Evolutionary conservation across 2,113 vertebrate species (phyloP).

Genomic region (Globicephala melas): DNA sequence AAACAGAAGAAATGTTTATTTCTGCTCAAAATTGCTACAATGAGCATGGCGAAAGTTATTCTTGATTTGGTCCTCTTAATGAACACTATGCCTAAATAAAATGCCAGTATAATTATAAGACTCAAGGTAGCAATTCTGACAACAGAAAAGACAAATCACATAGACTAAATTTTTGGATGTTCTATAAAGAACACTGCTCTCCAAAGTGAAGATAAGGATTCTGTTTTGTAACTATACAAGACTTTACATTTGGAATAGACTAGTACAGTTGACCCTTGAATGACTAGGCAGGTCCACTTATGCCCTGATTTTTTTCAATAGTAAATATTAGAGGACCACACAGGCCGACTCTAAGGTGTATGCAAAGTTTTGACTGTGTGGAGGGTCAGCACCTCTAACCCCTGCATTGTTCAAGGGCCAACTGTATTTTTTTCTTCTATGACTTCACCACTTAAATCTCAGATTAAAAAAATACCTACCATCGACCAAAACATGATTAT

Average conservation of each 20-base stretch:
- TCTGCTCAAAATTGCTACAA: constrained; percentile 67
- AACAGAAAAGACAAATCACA: constrained; percentile 64
- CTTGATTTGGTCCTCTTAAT: constrained; percentile 41
- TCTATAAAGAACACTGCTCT: not conserved
- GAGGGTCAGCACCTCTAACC: not conserved
- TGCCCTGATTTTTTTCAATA: not conserved
- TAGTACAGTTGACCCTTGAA: not conserved
- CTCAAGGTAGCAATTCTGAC: constrained; percentile 53
- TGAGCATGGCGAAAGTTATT: constrained; percentile 31
- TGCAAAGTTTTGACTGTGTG: not conserved
- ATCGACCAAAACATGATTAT: not conserved
- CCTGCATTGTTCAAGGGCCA: not conserved
- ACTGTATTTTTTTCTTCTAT: not conserved
- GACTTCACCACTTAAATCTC: not conserved
- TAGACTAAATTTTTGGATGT: not conserved
- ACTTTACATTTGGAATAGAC: not conserved
- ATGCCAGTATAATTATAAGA: not conserved
- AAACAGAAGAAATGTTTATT: constrained; percentile 61
- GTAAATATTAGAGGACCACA: not conserved
- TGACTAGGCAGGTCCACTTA: not conserved
- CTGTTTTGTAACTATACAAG: not conserved
- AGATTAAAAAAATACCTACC: constrained; percentile 7
- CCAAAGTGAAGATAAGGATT: not conserved
- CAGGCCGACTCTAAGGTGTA: not conserved
- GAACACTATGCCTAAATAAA: constrained; percentile 40